Base-by-base conservation (phyloP, 2,113 vertebrate genomes). In the Lonchura striata region DNA sequence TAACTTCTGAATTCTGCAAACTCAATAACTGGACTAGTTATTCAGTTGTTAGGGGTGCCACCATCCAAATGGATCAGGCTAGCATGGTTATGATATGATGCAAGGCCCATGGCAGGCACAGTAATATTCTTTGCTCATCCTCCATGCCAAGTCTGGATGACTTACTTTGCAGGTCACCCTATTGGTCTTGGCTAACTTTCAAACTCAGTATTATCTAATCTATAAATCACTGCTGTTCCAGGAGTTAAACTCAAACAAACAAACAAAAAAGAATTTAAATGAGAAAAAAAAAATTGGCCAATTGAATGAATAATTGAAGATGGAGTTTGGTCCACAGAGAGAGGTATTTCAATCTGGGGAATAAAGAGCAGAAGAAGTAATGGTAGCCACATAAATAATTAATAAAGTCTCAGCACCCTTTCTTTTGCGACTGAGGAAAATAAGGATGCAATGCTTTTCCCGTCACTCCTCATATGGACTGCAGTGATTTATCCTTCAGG, bases 381-480 rank as follows among this genome's bases (percentile, higher is more conserved):
- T 88, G 59, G 41, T 57, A 80, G 12, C 27, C 77, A 54, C 37
- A 53, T 93, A 85, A 95, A 87, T 95, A 94, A 90, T 93, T 80
- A 66, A 94, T 93, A 46, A 76, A 57, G 19, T 54, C 63, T 83
- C 31, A 10, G 39, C 54, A 92, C 68, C 53, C 13, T 1, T 60
- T 49, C 20, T 81, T 87, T 69, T 82, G 44, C 52, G 33, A 64
- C 8, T 50, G 60, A 65, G 37, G 39, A 53, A 82, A 87, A 79
- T 46, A 61, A 82, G 31, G 78, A 30, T 76, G 31, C 31, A 57
- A 12, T 64, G 37, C 22, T 69, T 90, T 88, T 23, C 18, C 5
- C 33, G 18, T 89, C 28, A 28, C 24, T 75, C 13, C 11, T 87
- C 9, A 2, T 46, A 50, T 15, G 20, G 53, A 37, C 37, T 87